phyloP scores from a whole-genome alignment of 2,797 vertebrate genomes.

The Ammospiza maritima region DNA sequence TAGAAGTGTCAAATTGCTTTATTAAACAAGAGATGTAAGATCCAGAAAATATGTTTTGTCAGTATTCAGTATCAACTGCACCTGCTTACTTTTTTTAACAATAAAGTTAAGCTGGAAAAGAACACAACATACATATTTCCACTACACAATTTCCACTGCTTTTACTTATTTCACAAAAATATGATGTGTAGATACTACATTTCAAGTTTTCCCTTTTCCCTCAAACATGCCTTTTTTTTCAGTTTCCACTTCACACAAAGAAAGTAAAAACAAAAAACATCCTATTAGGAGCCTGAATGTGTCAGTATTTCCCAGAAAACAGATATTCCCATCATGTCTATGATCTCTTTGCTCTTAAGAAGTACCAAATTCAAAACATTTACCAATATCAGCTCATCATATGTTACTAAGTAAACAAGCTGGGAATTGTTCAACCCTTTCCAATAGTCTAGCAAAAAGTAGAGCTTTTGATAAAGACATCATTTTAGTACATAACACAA shows the following conservation, averaged over 20 bases:
- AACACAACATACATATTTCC: background rate
- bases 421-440: background rate
- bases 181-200: background rate
- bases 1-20: background rate
- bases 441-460: background rate
- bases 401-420: background rate
- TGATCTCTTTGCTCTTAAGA: background rate
- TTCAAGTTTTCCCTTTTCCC: background rate
- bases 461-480: background rate
- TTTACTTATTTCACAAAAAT: background rate
- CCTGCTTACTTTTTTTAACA: background rate
- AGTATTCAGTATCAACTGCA: background rate
- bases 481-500: background rate
- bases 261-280: background rate
- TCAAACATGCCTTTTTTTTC: background rate
- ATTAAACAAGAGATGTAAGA: background rate
- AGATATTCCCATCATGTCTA: background rate
- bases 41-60: background rate
- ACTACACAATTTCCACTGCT: background rate
- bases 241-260: background rate
- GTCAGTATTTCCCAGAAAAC: background rate
- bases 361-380: background rate
- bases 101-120: background rate
- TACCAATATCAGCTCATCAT: background rate
- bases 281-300: background rate